phyloP scores from a whole-genome alignment of 2,888 invertebrate species.

The Oeneis ivallda region DNA sequence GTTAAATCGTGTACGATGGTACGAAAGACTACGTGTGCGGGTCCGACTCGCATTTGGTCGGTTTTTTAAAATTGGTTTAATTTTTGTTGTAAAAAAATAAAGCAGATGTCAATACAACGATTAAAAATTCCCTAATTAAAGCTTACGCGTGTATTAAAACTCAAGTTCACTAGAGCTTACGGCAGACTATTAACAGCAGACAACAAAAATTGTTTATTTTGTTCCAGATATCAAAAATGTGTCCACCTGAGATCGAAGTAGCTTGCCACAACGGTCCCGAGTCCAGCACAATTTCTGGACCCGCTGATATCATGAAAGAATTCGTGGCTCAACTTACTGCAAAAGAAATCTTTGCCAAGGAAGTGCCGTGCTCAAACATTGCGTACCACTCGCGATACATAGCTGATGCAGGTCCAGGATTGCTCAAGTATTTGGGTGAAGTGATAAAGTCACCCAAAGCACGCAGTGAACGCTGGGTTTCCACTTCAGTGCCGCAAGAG shows the following conservation, averaged over 20 bases:
- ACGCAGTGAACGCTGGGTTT: constrained; percentile 88
- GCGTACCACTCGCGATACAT: constrained; percentile 95
- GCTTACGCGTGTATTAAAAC: no score
- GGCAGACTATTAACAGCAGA: neutral
- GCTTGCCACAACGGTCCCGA: constrained; percentile 91
- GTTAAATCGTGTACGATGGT: no score
- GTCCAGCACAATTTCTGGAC: constrained; percentile 90
- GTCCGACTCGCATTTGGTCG: no score
- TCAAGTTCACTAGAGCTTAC: no score
- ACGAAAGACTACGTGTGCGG: no score
- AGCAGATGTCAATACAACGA: no score
- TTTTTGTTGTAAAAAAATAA: no score
- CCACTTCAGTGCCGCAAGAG: constrained; percentile 86
- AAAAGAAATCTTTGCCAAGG: constrained; percentile 65
- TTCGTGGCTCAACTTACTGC: constrained; percentile 77
- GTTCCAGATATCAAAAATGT: constrained; percentile 53
- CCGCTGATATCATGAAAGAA: constrained; percentile 81
- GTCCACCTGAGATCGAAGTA: constrained; percentile 83
- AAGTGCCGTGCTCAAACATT: constrained; percentile 87
- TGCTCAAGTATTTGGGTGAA: constrained; percentile 80
- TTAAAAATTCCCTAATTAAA: no score
- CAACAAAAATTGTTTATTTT: neutral
- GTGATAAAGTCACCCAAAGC: constrained; percentile 82
- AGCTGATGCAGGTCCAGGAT: constrained; percentile 71
- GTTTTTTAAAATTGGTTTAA: no score